Percentiles rank a stretch among this genome's conserved stretches.
These are phyloP conservation scores for Mastomys coucha DNA, from an alignment of 2,113 vertebrate species.

Conservation along the genomic window DNA sequence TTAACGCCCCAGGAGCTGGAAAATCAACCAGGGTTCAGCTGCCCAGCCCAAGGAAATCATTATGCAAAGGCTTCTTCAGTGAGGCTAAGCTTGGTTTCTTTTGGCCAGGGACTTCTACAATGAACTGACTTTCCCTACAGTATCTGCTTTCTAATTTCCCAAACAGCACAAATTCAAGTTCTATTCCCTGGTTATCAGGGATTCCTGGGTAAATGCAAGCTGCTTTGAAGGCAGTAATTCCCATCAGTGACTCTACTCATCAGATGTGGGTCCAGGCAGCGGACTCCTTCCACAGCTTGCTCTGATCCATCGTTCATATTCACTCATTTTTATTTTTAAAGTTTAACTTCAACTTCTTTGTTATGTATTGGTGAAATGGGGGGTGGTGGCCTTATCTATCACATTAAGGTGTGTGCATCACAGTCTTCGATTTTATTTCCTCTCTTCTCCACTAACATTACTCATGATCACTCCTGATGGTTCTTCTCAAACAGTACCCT, in stretches of 20 bases:
- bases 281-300: neutral
- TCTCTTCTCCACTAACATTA: neutral
- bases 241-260: neutral
- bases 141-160: neutral
- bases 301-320: neutral
- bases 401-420: too few species aligned
- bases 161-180: neutral
- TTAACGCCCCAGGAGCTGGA: slow-evolving; percentile 63
- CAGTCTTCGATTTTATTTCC: neutral
- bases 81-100: neutral
- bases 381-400: neutral
- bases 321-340: neutral
- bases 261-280: neutral
- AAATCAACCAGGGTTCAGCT: slow-evolving; percentile 44
- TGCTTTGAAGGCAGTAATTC: neutral
- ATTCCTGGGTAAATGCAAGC: neutral
- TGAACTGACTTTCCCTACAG: neutral
- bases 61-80: neutral
- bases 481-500: neutral
- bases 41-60: fast-evolving
- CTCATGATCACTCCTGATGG: neutral
- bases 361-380: neutral
- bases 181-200: neutral
- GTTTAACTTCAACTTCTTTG: neutral
- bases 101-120: neutral